These are phyloP conservation scores for Acanthacorydalis orientalis DNA, from an alignment of 2,888 invertebrate species.

Conservation along the genomic window DNA sequence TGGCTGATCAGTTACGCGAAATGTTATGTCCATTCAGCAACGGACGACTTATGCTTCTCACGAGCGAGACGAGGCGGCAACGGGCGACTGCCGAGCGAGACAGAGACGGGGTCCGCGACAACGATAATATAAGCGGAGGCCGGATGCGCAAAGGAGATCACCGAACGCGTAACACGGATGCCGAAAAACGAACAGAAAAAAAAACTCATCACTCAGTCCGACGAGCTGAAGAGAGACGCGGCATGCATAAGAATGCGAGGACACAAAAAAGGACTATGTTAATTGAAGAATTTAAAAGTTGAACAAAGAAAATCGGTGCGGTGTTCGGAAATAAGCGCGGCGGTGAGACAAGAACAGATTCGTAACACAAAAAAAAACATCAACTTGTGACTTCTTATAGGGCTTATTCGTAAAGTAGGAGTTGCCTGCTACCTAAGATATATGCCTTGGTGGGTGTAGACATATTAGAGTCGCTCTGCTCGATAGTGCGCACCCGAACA, in stretches of 20 bases:
- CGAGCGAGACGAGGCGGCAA: neutral
- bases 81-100: neutral
- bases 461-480: neutral
- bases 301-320: neutral
- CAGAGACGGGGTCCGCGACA: neutral
- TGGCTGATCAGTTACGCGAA: constrained; percentile 1
- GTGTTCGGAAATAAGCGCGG: neutral
- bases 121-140: neutral
- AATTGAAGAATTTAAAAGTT: constrained; percentile 2
- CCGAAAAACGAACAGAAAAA: neutral
- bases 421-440: constrained; percentile 1
- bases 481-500: neutral
- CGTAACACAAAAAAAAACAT: neutral
- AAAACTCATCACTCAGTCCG: neutral
- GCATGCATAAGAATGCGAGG: neutral
- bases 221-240: neutral
- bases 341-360: neutral
- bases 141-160: neutral
- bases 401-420: neutral
- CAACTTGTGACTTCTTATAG: constrained; percentile 3
- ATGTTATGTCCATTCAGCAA: neutral
- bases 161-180: constrained; percentile 1
- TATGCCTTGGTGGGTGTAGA: constrained; percentile 1
- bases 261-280: neutral
- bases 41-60: neutral